Evolutionary conservation across 1,140 invertebrate genomes (phyloP).

Genomic region (Penaeus chinensis): DNA sequence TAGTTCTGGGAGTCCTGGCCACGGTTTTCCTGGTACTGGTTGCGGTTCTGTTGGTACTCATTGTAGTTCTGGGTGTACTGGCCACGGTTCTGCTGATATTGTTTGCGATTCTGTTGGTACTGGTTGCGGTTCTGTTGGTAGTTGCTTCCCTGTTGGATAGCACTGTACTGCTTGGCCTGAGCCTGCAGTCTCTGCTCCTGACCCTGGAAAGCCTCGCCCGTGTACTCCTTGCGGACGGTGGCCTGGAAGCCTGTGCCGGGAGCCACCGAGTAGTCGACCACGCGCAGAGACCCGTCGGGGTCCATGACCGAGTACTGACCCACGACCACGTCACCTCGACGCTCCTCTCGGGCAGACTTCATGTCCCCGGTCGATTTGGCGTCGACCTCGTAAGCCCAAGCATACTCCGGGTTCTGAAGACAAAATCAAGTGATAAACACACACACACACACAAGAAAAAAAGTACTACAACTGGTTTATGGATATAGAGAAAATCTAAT

Average conservation of each 20-base stretch:
- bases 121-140: neutral
- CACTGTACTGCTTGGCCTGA: neutral
- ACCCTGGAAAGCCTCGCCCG: neutral
- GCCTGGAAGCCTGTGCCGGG: conserved; percentile 41
- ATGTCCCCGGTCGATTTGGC: conserved; percentile 25
- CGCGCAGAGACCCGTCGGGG: neutral
- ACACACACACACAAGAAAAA: no score
- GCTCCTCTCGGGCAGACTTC: conserved; percentile 39
- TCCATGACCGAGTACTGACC: conserved; percentile 30
- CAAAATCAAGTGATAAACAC: neutral
- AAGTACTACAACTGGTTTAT: no score
- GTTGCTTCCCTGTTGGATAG: neutral
- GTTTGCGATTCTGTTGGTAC: neutral
- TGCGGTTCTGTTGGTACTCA: neutral
- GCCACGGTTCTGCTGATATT: neutral
- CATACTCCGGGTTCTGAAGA: conserved; percentile 22
- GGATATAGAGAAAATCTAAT: no score
- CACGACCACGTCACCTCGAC: conserved; percentile 41
- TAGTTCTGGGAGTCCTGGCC: no score
- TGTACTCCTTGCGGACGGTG: neutral
- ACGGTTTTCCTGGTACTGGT: neutral
- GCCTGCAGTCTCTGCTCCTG: neutral
- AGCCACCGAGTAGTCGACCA: conserved; percentile 22
- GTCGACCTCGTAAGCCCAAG: conserved; percentile 36
- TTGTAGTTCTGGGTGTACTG: neutral